Conservation (phyloP, 2,888 invertebrate genomes). For the Zygogramma bicolorata region DNA sequence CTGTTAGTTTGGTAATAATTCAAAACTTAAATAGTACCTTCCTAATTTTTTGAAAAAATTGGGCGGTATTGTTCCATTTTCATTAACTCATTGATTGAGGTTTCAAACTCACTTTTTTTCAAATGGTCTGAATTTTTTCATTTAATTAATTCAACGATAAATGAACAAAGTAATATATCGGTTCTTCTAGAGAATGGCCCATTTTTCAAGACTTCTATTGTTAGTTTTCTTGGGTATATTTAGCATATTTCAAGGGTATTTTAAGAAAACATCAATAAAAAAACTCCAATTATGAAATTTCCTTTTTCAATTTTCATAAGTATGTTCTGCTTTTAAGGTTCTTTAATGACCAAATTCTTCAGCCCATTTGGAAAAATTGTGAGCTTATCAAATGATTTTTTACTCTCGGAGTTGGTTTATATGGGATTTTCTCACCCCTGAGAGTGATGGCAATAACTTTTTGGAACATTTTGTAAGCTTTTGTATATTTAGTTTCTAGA, state of each 20-base stretch:
- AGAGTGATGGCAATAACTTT: background rate
- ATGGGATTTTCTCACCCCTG: constrained; percentile 6
- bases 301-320: too few species aligned
- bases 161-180: too few species aligned
- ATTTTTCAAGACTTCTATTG: too few species aligned
- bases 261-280: too few species aligned
- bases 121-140: background rate
- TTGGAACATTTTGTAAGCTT: background rate
- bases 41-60: background rate
- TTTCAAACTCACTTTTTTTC: background rate
- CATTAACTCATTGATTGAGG: background rate
- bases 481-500: background rate
- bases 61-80: background rate
- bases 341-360: background rate
- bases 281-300: too few species aligned
- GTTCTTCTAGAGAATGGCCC: too few species aligned
- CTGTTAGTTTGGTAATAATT: background rate
- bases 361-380: background rate
- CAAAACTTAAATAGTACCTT: too few species aligned
- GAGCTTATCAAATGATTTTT: background rate
- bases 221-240: too few species aligned
- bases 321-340: too few species aligned
- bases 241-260: too few species aligned
- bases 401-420: background rate
- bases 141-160: too few species aligned